phyloP scores from a whole-genome alignment of 2,113 vertebrate genomes.

The Tyto alba region DNA sequence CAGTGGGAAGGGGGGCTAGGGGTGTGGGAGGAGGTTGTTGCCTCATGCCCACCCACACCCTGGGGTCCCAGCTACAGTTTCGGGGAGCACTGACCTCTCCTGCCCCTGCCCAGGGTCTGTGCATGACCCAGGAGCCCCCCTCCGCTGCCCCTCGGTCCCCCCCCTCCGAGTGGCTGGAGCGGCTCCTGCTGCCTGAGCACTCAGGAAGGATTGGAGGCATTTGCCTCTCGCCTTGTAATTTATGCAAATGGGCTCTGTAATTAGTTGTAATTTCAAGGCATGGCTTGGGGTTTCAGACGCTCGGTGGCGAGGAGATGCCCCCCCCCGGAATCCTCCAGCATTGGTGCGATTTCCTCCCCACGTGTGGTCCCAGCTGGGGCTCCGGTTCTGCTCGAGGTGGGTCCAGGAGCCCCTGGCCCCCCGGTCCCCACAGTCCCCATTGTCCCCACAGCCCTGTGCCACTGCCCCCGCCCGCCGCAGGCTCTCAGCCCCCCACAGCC shows the following conservation, averaged over 20 bases:
- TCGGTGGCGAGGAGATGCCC: slow-evolving; percentile 77
- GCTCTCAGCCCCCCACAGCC: not conserved
- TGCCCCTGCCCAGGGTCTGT: accelerated
- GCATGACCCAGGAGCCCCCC: not conserved
- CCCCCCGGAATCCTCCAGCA: slow-evolving; percentile 67
- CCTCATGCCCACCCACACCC: accelerated
- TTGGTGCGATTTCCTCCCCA: slow-evolving; percentile 75
- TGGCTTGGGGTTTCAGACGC: slow-evolving; percentile 75
- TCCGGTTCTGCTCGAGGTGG: not conserved
- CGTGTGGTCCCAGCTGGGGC: slow-evolving; percentile 65
- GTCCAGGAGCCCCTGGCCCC: accelerated
- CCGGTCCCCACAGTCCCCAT: too few relatives aligned
- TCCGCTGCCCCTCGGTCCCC: too few relatives aligned
- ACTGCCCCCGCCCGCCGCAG: not conserved
- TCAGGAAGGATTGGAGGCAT: slow-evolving; percentile 74
- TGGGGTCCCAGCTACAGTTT: not conserved
- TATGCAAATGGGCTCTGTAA: slow-evolving; percentile 82
- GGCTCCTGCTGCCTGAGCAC: slow-evolving; percentile 71
- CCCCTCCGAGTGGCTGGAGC: not conserved
- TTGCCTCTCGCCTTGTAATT: slow-evolving; percentile 78
- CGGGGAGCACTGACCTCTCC: not conserved
- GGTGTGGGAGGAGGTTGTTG: accelerated
- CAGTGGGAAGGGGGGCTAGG: accelerated
- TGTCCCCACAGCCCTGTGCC: not conserved
- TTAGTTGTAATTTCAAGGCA: slow-evolving; percentile 84